Evolutionary conservation across 2,888 invertebrate genomes (phyloP), one percentile per base, ranked within the genome.

Genomic region (Allygus modestus): DNA sequence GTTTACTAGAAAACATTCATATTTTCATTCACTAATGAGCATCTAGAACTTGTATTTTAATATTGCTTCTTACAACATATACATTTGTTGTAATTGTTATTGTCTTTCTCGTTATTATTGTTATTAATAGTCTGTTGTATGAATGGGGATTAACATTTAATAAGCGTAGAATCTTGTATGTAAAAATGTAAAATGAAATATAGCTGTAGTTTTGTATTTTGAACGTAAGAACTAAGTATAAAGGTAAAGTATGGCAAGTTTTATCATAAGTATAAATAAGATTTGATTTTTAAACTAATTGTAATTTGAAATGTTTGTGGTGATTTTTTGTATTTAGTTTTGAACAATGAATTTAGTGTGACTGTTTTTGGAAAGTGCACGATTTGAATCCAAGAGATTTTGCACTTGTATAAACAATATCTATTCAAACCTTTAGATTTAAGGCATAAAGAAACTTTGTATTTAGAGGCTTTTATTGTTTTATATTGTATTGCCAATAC

Each of bases 151-250:
- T 65, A 65, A 65, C 31, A 31, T 31, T 65, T 65, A 65, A 28
- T 9, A 1, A 28, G 4, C 4, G 4, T 65, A 15, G 12, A 31
- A 5, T 28, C 1, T 54, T 31, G n/a, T 65, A 12, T 65, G 17
- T 65, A 65, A 28, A 65, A 28, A 31, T 65, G 65, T 65, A 58
- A 58, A 58, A 65, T 28, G 9, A 65, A 54, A 1, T 15, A 7
- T 58, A 58, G 65, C 0, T 65, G 28, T 65, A 65, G 65, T 65
- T 28, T 65, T 65, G 28, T 65, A 65, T 65, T 26, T 65, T 65
- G 2, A 54, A 54, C 15, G 11, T 54, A 54, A 54, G 54, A 11
- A 31, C 7, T 65, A 15, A 65, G 28, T 1, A 23, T 4, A n/a
- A 58, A 31, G 26, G 31, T 65, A 31, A 31, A 65, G 17, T 31